phyloP scores from a whole-genome alignment of 2,797 vertebrate genomes.

The Notolabrus celidotus region DNA sequence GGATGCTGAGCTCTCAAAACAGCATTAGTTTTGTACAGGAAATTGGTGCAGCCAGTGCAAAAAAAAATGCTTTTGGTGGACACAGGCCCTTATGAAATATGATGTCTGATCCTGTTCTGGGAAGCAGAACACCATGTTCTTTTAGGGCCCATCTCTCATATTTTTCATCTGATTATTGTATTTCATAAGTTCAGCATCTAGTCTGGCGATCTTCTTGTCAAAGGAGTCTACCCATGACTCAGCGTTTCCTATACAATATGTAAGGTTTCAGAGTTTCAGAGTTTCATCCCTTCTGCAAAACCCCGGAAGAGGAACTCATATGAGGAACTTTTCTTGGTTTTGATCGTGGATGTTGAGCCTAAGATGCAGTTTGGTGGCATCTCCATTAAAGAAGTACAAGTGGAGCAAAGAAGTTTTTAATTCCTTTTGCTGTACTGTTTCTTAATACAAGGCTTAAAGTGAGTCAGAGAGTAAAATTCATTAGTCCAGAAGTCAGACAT shows the following conservation, averaged over 20 bases:
- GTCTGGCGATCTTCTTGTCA: too few species aligned
- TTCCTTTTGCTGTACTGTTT: background rate
- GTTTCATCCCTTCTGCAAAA: slow-evolving; percentile 17
- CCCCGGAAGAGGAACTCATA: slow-evolving; percentile 4
- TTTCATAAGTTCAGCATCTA: too few species aligned
- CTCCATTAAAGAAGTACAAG: slow-evolving; percentile 5
- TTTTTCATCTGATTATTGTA: too few species aligned
- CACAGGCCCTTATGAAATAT: background rate
- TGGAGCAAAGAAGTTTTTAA: background rate
- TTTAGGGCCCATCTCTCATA: too few species aligned
- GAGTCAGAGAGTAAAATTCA: background rate
- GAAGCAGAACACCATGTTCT: background rate
- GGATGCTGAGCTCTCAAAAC: too few species aligned
- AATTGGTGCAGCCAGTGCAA: too few species aligned
- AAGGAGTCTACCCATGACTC: too few species aligned
- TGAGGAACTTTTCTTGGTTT: slow-evolving; percentile 1
- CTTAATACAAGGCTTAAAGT: background rate
- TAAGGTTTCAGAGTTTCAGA: background rate
- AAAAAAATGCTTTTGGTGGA: slow-evolving; percentile 19
- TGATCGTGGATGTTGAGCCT: background rate
- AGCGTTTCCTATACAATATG: too few species aligned
- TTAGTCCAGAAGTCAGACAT: background rate
- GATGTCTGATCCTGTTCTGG: slow-evolving; percentile 13
- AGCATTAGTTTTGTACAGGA: too few species aligned
- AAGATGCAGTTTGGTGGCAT: background rate